A percentile compares a stretch with the other conserved stretches of the same genome.
phyloP scores from a whole-genome alignment of 2,113 vertebrate genomes.

The Pachycephala philippinensis region DNA sequence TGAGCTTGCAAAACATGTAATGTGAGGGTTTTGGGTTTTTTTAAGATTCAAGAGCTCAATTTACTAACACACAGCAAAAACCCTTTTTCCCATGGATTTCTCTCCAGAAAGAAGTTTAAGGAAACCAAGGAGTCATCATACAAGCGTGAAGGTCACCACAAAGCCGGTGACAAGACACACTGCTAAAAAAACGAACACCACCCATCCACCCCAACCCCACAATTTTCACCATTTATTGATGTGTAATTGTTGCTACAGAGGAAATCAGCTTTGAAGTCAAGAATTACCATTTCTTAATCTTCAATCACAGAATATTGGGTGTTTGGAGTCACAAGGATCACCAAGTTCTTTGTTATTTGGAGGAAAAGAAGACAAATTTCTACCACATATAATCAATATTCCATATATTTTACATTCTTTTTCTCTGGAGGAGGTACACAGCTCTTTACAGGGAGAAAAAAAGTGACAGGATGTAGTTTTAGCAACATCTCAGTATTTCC shows the following conservation, averaged over 20 bases:
- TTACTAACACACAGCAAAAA: not conserved
- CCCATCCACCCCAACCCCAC: not conserved
- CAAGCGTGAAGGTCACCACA: rapidly evolving
- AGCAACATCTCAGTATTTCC: not conserved
- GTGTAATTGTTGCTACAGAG: not conserved
- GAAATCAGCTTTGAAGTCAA: not conserved
- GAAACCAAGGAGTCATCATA: not conserved
- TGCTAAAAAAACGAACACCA: not conserved
- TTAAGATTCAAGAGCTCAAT: not conserved
- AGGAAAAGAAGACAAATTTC: not conserved
- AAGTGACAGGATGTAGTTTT: not conserved
- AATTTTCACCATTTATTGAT: not conserved
- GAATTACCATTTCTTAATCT: not conserved
- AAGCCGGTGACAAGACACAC: rapidly evolving
- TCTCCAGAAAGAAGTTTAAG: not conserved
- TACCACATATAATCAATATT: no score
- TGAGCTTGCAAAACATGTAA: not conserved
- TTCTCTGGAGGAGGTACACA: not conserved
- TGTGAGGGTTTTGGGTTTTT: not conserved
- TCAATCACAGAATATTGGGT: not conserved
- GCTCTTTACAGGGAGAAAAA: not conserved
- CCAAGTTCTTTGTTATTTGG: not conserved
- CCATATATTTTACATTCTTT: rapidly evolving
- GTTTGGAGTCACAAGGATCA: not conserved
- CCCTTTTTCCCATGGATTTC: not conserved